These are phyloP conservation scores for Belgica antarctica DNA, from an alignment of 2,888 invertebrate species.

Conservation along the genomic window DNA sequence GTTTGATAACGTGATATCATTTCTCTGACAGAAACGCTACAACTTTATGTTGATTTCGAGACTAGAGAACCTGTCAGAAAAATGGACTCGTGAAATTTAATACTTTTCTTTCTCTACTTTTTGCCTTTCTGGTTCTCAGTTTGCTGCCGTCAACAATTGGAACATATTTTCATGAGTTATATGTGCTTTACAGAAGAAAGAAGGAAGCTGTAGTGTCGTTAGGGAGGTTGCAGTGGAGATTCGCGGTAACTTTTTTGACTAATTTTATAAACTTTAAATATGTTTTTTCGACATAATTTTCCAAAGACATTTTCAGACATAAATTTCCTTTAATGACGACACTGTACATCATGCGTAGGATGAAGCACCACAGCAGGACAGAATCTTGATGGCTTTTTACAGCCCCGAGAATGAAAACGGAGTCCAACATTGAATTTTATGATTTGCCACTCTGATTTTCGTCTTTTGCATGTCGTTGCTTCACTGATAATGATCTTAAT, in stretches of 20 bases:
- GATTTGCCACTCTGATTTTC: conserved; percentile 24
- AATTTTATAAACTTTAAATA: too few relatives aligned
- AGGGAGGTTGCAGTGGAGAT: not conserved
- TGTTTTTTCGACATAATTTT: too few relatives aligned
- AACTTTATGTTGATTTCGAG: not conserved
- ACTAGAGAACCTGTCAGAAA: conserved; percentile 27
- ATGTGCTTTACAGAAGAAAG: too few relatives aligned
- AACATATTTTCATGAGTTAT: conserved; percentile 31
- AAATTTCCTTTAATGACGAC: too few relatives aligned
- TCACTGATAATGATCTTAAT: conserved; percentile 38
- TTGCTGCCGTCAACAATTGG: conserved; percentile 8
- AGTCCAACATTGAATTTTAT: conserved; percentile 38
- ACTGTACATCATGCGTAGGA: not conserved
- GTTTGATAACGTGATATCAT: conserved; percentile 20
- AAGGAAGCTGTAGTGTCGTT: conserved; percentile 24
- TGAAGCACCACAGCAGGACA: conserved; percentile 35
- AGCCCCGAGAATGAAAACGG: conserved; percentile 1
- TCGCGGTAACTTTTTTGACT: too few relatives aligned
- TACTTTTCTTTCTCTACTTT: not conserved
- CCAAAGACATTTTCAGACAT: too few relatives aligned
- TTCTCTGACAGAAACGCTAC: not conserved
- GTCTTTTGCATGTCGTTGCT: conserved; percentile 2
- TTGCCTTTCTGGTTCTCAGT: too few relatives aligned
- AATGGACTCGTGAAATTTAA: conserved; percentile 39
- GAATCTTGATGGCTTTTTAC: conserved; percentile 30